Base-by-base conservation (phyloP, 2,113 vertebrate species). In the Hipposideros armiger region DNA sequence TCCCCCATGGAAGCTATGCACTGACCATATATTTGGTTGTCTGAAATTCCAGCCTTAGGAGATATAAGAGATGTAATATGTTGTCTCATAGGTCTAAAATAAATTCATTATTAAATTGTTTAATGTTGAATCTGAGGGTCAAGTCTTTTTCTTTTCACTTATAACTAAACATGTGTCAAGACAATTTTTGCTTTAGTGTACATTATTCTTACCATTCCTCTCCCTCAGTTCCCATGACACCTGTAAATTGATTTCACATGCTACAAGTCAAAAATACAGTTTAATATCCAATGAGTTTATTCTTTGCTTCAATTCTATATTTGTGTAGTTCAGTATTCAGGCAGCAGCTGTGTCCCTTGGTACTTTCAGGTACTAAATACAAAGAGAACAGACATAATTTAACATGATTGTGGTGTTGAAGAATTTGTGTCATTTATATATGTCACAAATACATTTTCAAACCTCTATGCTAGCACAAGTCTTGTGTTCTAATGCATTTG, bases 341-440 rank as follows among this genome's bases (percentile, higher is more conserved):
- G 42, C 58, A 87, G 67, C 47, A 95, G 76, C 84, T 67, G 3
- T 15, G 1, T 72, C 87, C 88, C 69, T 24, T 42, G 64, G 42
- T 24, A 73, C 4, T 47, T 66, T 15, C 24, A 88, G 67, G 88
- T 82, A 92, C 58, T 88, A 93, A 47, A 73, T 69, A 82, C 24
- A 76, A 87, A 92, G 32, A 94, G 28, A 95, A 95, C 45, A 97
- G 47, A 84, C 24, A 70, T 77, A 66, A 81, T 83, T 95, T 87
- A 58, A 42, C 28, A 70, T 80, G 87, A 90, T 40, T 73, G 47
- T 84, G 91, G 28, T 66, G 78, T 96, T 84, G 81, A 95, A 93
- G 36, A 82, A 91, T 89, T 74, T 60, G 26, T 95, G 54, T 85
- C 62, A 93, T 97, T 97, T 96, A 88, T 80, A 94, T 92, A 80